Base-by-base conservation (phyloP, 2,797 vertebrate species). In the Falco novaeseelandiae region DNA sequence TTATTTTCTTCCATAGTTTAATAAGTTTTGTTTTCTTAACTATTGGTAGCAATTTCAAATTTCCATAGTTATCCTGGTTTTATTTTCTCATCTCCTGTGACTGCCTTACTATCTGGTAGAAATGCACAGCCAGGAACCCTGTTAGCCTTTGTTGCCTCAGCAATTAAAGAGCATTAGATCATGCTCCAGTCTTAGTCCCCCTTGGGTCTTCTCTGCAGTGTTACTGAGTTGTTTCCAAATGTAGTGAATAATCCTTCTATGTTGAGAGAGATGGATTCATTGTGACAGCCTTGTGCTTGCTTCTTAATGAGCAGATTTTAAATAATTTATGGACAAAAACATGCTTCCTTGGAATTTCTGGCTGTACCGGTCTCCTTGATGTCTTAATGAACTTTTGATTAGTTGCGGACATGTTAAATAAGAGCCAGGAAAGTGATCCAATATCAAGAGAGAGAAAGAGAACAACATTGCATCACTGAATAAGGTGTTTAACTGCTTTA, bases 291-390 rank as follows among this genome's bases (percentile, higher is more conserved):
- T 62, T 57, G 38, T 71, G 82, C 57, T 93, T 91, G 12, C 58
- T 86, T 80, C 54, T 93, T 94, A 87, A 85, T 83, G 42, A 88
- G 80, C 58, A 38, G 23, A 46, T 88, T 95, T 92, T 51, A 90
- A 96, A 93, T 95, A 84, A 95, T 76, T 81, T 78, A 93, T 55
- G 26, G 57, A 12, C 13, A 74, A 89, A 95, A 94, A 13, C 34
- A 51, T 12, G 16, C 14, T 95, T 67, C 66, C 63, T 42, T 86
- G 79, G 83, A 90, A 93, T 70, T 92, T 83, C 83, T 93, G 25
- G 2, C 36, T 72, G 27, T 74, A 79, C 76, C 38, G 62, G 57
- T 91, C 79, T 70, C 58, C 65, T 91, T 95, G 82, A 91, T 15
- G 1, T 89, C 89, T 94, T 91, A 93, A 89, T 87, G 69, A 91